A percentile compares a stretch with the other conserved stretches of the same genome.
Conservation (phyloP, 2,888 invertebrate species). For the Serripes groenlandicus region DNA sequence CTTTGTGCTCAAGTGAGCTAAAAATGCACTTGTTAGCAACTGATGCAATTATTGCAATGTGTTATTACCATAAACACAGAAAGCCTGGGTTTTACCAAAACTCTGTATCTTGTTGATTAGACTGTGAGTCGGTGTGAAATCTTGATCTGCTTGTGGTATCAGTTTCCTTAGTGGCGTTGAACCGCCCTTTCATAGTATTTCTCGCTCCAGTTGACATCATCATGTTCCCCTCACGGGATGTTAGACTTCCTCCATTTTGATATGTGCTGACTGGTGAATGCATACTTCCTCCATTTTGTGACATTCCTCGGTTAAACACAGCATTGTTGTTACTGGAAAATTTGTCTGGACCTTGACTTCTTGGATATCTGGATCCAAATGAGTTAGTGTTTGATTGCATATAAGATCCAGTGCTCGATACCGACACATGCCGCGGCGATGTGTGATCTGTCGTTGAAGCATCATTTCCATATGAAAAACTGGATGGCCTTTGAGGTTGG, state of each 20-base stretch:
- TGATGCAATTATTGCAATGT: constrained; percentile 1
- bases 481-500: constrained; percentile 59
- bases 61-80: not conserved
- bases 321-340: constrained; percentile 25
- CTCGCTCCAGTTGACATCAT: constrained; percentile 6
- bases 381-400: constrained; percentile 18
- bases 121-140: constrained; percentile 11
- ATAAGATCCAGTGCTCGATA: constrained; percentile 55
- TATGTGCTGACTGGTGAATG: constrained; percentile 6
- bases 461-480: constrained; percentile 53
- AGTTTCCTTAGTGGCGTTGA: constrained; percentile 13
- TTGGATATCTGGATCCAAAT: constrained; percentile 14
- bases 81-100: constrained; percentile 33
- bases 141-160: constrained; percentile 1
- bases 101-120: constrained; percentile 20
- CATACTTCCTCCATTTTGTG: not conserved
- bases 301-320: constrained; percentile 36
- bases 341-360: constrained; percentile 36
- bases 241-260: constrained; percentile 30
- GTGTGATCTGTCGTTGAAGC: constrained; percentile 17
- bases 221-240: not conserved
- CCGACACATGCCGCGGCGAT: constrained; percentile 54
- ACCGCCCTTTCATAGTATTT: not conserved
- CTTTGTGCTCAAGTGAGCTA: too few relatives aligned
- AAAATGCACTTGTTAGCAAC: not conserved